Evolutionary conservation across 1,140 invertebrate genomes (phyloP).

Genomic region (Eufriesea mexicana): DNA sequence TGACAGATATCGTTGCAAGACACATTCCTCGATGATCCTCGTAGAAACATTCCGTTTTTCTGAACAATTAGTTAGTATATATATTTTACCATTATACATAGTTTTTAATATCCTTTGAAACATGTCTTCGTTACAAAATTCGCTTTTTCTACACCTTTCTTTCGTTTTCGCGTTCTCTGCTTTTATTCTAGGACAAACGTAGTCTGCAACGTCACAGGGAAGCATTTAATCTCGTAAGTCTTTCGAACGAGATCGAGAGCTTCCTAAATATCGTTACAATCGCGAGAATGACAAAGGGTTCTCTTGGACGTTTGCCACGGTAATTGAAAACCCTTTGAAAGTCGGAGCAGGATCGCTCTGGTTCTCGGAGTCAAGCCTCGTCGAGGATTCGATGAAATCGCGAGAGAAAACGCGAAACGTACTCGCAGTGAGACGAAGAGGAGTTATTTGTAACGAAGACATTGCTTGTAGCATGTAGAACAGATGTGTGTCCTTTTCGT

Average conservation of each 20-base stretch:
- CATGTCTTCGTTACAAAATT: constrained; percentile 7
- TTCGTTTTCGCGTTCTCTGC: neutral
- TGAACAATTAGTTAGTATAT: neutral
- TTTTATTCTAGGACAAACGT: too few species aligned
- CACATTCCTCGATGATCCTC: constrained; percentile 7
- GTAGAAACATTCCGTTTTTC: constrained; percentile 14
- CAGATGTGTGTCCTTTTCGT: neutral
- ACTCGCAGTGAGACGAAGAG: neutral
- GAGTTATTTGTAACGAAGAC: constrained; percentile 8
- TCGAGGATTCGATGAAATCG: too few species aligned
- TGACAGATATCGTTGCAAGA: neutral
- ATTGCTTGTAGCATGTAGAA: neutral
- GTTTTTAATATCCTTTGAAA: constrained; percentile 10
- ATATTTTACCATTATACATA: neutral
- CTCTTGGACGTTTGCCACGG: neutral
- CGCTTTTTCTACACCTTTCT: neutral
- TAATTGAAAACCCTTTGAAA: neutral
- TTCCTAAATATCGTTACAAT: neutral
- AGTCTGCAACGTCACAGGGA: too few species aligned
- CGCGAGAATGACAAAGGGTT: neutral
- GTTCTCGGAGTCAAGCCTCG: too few species aligned
- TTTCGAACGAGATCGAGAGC: constrained; percentile 1
- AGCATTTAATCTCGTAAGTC: too few species aligned
- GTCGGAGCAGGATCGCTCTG: too few species aligned
- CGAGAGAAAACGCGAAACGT: neutral